Percentiles rank a stretch among this genome's conserved stretches.
Conservation (phyloP, 1,140 invertebrate species). For the Epicauta chinensis region DNA sequence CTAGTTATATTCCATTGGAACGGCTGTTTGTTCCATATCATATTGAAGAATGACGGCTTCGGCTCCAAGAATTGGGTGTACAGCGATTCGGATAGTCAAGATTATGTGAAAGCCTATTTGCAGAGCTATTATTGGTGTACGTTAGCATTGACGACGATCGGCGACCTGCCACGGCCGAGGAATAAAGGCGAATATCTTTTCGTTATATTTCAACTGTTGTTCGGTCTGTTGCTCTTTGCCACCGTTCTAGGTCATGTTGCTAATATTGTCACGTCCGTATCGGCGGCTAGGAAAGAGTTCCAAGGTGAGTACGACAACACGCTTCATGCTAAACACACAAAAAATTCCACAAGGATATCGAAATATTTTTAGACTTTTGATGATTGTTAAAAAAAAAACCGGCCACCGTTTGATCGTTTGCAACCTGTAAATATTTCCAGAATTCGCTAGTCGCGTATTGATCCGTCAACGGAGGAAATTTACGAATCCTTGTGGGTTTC, state of each 20-base stretch:
- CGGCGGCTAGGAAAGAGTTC: conserved; percentile 89
- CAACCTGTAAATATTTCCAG: too few species aligned
- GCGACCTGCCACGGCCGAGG: conserved; percentile 67
- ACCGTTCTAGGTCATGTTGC: conserved; percentile 90
- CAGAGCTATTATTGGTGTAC: conserved; percentile 99
- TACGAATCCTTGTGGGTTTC: conserved; percentile 19
- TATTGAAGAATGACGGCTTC: conserved; percentile 90
- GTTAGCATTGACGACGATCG: conserved; percentile 87
- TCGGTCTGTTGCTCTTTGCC: conserved; percentile 85
- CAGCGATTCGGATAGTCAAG: conserved; percentile 70
- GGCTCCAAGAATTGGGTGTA: conserved; percentile 89
- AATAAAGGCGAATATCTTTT: conserved; percentile 89
- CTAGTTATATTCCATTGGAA: conserved; percentile 99
- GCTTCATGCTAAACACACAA: background rate
- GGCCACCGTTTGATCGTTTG: too few species aligned
- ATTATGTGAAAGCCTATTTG: conserved; percentile 90
- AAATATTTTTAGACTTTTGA: background rate
- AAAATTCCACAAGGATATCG: conserved; percentile 18
- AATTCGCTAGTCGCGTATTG: too few species aligned
- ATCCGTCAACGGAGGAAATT: conserved; percentile 6
- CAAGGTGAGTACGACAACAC: conserved; percentile 67
- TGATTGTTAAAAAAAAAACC: too few species aligned
- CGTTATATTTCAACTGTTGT: conserved; percentile 83
- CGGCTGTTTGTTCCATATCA: conserved; percentile 94
- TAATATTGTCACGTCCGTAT: conserved; percentile 93